A percentile compares a stretch with the other conserved stretches of the same genome.
These are phyloP conservation scores for Noctua comes DNA, from an alignment of 2,888 invertebrate genomes.

Conservation along the genomic window DNA sequence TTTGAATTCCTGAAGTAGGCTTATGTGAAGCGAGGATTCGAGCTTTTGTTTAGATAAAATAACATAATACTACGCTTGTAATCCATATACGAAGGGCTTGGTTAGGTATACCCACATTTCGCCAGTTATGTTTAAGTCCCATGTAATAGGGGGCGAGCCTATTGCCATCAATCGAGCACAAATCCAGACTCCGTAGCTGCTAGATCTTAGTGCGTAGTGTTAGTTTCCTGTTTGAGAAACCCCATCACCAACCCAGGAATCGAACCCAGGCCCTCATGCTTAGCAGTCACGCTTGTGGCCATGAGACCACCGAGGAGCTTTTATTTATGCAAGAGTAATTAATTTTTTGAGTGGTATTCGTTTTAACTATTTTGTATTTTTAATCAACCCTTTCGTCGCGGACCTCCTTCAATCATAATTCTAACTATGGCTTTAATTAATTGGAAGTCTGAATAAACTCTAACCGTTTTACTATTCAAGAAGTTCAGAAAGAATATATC, in stretches of 20 bases:
- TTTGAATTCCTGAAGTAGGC: background rate
- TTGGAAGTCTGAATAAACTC: constrained; percentile 5
- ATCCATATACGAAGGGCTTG: background rate
- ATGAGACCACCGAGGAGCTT: background rate
- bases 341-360: background rate
- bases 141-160: background rate
- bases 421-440: constrained; percentile 17
- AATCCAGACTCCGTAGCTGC: background rate
- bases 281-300: background rate
- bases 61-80: background rate
- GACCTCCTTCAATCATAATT: background rate
- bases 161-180: background rate
- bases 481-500: constrained; percentile 33
- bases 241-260: background rate
- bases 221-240: too few relatives aligned
- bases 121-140: background rate
- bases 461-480: constrained; percentile 27
- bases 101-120: background rate
- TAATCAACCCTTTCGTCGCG: background rate
- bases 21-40: background rate
- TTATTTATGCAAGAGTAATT: background rate
- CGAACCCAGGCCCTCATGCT: background rate
- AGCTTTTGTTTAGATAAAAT: background rate
- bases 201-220: too few relatives aligned
- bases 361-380: background rate